Conservation (phyloP, 2,113 vertebrate genomes). For the Dipodomys merriami region DNA sequence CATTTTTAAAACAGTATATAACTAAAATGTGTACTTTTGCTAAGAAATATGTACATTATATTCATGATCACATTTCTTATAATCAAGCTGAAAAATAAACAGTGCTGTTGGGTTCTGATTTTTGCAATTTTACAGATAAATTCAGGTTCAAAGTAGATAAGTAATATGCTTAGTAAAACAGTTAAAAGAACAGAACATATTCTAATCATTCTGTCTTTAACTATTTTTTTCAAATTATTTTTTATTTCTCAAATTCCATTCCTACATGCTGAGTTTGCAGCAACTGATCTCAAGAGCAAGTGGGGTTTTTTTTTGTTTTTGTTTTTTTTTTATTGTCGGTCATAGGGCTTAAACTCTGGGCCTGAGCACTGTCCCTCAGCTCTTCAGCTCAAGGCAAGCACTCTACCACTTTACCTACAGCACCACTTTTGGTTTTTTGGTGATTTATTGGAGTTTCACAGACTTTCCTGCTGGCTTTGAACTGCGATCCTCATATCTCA, state of each 20-base stretch:
- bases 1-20: not conserved
- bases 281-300: not conserved
- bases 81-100: not conserved
- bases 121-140: not conserved
- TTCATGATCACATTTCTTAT: not conserved
- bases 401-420: no score
- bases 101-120: not conserved
- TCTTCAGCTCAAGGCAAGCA: no score
- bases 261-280: not conserved
- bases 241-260: not conserved
- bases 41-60: not conserved
- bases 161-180: not conserved
- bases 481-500: no score
- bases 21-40: not conserved
- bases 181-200: constrained; percentile 7
- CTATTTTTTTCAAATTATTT: not conserved
- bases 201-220: not conserved
- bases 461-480: no score
- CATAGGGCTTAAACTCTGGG: no score
- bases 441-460: no score
- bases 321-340: no score
- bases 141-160: not conserved
- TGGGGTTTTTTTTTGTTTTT: no score
- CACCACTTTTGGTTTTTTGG: no score
- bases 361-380: no score